Percentiles rank a stretch among this genome's conserved stretches.
Conservation (phyloP, 2,797 vertebrate species). For the Epinephelus awoara region DNA sequence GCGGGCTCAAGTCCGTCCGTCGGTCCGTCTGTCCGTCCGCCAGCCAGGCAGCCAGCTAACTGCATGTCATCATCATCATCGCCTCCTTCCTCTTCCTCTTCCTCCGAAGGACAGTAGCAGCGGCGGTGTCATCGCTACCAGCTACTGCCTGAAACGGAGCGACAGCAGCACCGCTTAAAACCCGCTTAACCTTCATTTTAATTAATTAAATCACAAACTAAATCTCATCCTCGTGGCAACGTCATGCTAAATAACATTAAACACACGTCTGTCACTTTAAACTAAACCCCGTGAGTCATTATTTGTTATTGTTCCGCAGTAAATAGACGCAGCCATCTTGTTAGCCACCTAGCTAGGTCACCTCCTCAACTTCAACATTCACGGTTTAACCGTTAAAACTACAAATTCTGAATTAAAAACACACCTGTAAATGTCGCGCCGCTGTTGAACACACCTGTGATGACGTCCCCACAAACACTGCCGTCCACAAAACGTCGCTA, state of each 20-base stretch:
- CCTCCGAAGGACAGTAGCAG: constrained; percentile 72
- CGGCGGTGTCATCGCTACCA: constrained; percentile 49
- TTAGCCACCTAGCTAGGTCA: constrained; percentile 47
- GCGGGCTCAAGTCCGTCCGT: constrained; percentile 37
- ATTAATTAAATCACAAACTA: fast-evolving
- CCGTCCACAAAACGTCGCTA: neutral
- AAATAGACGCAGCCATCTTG: constrained; percentile 63
- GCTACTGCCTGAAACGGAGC: constrained; percentile 17
- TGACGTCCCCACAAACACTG: neutral
- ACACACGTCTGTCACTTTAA: neutral
- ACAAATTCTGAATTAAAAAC: neutral
- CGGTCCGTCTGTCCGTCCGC: constrained; percentile 51
- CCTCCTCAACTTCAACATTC: constrained; percentile 20
- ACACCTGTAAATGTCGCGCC: fast-evolving
- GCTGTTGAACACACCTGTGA: constrained; percentile 26
- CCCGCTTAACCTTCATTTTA: fast-evolving
- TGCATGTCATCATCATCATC: constrained; percentile 68
- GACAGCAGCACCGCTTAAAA: neutral
- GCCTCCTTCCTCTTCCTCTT: constrained; percentile 85
- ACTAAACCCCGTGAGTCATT: neutral
- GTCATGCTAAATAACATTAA: fast-evolving
- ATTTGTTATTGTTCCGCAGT: constrained; percentile 63
- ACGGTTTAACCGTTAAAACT: neutral
- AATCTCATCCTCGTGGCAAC: fast-evolving
- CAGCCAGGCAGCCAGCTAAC: constrained; percentile 63